Evolutionary conservation across 2,113 vertebrate genomes (phyloP).

Genomic region (Nannospalax galili): DNA sequence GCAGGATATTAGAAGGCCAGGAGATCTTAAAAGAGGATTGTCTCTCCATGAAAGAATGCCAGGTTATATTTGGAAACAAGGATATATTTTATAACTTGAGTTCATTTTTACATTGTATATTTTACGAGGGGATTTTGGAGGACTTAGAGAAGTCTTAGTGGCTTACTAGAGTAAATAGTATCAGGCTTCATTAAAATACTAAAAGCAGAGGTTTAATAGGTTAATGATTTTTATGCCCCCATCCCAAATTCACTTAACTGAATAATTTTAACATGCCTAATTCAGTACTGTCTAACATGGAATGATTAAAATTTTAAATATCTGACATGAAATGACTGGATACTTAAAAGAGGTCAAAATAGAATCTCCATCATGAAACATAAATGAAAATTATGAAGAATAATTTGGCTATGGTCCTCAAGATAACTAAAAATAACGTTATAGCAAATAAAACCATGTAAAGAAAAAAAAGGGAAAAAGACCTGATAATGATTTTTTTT

Average conservation of each 20-base stretch:
- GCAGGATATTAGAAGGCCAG: neutral
- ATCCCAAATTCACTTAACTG: constrained; percentile 9
- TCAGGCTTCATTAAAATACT: constrained; percentile 53
- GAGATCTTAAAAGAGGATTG: neutral
- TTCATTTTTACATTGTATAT: constrained; percentile 26
- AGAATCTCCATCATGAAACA: constrained; percentile 49
- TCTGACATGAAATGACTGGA: constrained; percentile 14
- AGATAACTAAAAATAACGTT: constrained; percentile 54
- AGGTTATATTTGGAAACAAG: constrained; percentile 10
- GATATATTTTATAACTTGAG: neutral
- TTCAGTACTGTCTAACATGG: constrained; percentile 7
- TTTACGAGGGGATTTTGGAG: neutral
- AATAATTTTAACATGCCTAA: constrained; percentile 41
- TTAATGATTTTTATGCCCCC: constrained; percentile 24
- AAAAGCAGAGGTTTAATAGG: constrained; percentile 47
- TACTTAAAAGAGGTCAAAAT: constrained; percentile 27
- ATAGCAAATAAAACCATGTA: constrained; percentile 19
- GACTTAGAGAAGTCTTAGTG: neutral
- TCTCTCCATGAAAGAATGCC: neutral
- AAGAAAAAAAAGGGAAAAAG: neutral
- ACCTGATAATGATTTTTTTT: neutral
- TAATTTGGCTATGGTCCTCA: constrained; percentile 47
- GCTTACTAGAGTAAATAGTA: constrained; percentile 20
- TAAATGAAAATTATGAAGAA: constrained; percentile 51
- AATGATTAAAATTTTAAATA: constrained; percentile 60